Evolutionary conservation across 1,140 invertebrate species (phyloP).

Genomic region (Drosophila athabasca): DNA sequence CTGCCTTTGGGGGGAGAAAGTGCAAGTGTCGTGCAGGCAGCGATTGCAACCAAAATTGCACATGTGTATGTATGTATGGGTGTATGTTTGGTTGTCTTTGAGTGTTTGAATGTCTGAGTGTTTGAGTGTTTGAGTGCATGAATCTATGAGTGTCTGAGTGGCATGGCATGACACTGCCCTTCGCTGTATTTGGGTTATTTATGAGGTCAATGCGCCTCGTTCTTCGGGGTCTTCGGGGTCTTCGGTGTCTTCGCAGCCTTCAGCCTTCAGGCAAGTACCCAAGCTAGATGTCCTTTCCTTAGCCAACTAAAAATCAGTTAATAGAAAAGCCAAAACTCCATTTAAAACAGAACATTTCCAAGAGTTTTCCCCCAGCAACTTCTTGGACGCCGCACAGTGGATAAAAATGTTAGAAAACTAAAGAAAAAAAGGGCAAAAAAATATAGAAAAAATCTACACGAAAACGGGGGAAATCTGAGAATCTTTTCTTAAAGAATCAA

Average conservation of each 20-base stretch:
- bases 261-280: not conserved
- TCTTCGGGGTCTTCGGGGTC: constrained; percentile 28
- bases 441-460: not conserved
- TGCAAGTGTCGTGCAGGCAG: constrained; percentile 1
- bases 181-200: constrained; percentile 44
- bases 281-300: constrained; percentile 4
- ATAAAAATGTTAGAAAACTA: not conserved
- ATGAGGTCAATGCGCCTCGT: constrained; percentile 70
- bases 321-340: constrained; percentile 1
- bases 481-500: too few relatives aligned
- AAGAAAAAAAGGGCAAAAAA: not conserved
- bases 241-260: not conserved
- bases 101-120: not conserved
- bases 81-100: not conserved
- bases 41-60: constrained; percentile 59
- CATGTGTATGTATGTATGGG: constrained; percentile 1
- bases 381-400: not conserved
- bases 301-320: constrained; percentile 1
- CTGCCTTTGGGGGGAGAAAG: too few relatives aligned
- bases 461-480: not conserved
- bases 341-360: constrained; percentile 4
- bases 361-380: not conserved
- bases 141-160: constrained; percentile 22
- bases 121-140: constrained; percentile 19
- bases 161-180: too few relatives aligned